Evolutionary conservation across 2,113 vertebrate genomes (phyloP).

Genomic region (Syngnathus typhle): DNA sequence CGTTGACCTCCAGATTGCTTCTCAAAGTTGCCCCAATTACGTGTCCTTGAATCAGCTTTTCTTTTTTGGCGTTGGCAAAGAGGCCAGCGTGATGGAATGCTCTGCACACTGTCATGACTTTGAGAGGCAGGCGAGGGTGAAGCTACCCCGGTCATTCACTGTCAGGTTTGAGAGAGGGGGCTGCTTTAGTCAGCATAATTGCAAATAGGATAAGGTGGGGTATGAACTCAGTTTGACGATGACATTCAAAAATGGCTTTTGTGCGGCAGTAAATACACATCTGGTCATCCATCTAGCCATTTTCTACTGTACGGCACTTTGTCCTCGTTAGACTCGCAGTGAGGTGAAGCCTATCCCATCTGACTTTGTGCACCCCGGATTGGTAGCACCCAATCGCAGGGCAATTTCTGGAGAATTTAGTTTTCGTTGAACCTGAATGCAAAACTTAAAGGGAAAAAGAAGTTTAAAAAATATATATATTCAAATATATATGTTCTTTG

Average conservation of each 20-base stretch:
- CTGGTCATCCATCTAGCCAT: not conserved
- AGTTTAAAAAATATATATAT: too few species aligned
- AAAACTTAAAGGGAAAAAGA: too few species aligned
- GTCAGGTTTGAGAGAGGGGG: slow-evolving; percentile 31
- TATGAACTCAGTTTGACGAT: not conserved
- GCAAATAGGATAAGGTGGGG: slow-evolving; percentile 37
- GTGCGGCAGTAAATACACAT: not conserved
- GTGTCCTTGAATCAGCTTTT: slow-evolving; percentile 57
- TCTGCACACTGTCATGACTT: slow-evolving; percentile 54
- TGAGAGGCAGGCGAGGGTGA: slow-evolving; percentile 47
- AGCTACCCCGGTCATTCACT: slow-evolving; percentile 48
- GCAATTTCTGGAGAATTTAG: not conserved
- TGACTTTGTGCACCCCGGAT: not conserved
- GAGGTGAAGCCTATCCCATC: not conserved
- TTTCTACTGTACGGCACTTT: not conserved
- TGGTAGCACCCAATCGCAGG: not conserved
- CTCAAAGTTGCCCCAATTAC: slow-evolving; percentile 54
- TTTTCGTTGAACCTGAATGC: not conserved
- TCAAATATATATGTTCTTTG: too few species aligned
- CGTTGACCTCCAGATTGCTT: slow-evolving; percentile 34
- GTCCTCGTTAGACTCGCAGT: not conserved
- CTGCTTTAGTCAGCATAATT: slow-evolving; percentile 53
- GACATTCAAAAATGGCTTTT: not conserved
- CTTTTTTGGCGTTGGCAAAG: slow-evolving; percentile 27
- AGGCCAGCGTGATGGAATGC: slow-evolving; percentile 47